These are phyloP conservation scores for Drosophila crucigera DNA, from an alignment of 2,888 invertebrate species.

Conservation along the genomic window DNA sequence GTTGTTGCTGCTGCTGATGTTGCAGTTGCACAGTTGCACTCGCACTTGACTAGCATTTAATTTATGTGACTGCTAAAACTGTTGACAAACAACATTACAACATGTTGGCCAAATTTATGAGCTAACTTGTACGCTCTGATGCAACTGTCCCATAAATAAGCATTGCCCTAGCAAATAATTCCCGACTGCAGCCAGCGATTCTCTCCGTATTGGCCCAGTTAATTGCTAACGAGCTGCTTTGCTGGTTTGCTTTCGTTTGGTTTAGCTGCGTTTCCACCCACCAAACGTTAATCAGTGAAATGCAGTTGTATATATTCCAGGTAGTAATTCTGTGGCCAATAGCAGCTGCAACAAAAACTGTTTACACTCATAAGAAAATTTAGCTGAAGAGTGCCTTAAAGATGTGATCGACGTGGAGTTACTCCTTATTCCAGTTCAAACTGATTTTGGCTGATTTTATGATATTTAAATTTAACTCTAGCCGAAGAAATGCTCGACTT, in stretches of 20 bases:
- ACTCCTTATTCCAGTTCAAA: background rate
- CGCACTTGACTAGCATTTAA: constrained; percentile 78
- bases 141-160: constrained; percentile 74
- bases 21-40: constrained; percentile 56
- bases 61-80: constrained; percentile 77
- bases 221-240: constrained; percentile 31
- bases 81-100: constrained; percentile 81
- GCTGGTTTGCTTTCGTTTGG: background rate
- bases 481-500: background rate
- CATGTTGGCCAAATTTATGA: constrained; percentile 78
- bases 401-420: background rate
- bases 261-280: background rate
- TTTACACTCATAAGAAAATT: background rate
- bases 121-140: constrained; percentile 70
- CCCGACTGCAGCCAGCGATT: background rate
- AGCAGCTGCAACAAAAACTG: constrained; percentile 6
- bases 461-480: background rate
- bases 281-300: constrained; percentile 26
- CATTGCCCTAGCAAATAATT: constrained; percentile 15
- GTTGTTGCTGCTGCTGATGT: constrained; percentile 25
- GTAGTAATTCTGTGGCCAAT: background rate
- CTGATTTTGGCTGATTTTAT: background rate
- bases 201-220: constrained; percentile 42
- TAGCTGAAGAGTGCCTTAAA: background rate
- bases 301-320: background rate